Evolutionary conservation across 2,797 vertebrate genomes (phyloP).

Genomic region (Momotus momota): DNA sequence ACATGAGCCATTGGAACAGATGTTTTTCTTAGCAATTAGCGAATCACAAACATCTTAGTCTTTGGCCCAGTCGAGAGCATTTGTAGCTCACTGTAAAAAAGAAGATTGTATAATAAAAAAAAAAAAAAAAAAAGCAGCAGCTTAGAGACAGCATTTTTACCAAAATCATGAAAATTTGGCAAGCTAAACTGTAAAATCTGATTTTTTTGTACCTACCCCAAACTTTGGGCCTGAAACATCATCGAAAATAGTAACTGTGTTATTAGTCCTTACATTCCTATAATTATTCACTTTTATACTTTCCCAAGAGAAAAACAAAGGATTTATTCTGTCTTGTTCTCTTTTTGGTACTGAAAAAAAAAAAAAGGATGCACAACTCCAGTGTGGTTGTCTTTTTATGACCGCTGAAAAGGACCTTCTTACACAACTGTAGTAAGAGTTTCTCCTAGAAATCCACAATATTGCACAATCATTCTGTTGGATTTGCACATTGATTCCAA

Average conservation of each 20-base stretch:
- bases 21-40: constrained; percentile 33
- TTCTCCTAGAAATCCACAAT: constrained; percentile 24
- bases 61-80: constrained; percentile 8
- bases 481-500: constrained; percentile 4
- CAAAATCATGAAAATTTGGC: constrained; percentile 17
- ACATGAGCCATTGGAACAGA: constrained; percentile 46
- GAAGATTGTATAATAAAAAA: neutral
- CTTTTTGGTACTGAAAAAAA: neutral
- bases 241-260: constrained; percentile 6
- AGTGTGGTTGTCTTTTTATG: neutral
- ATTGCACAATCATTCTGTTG: constrained; percentile 12
- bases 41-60: constrained; percentile 7
- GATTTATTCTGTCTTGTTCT: constrained; percentile 11
- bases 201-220: neutral
- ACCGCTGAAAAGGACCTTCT: neutral
- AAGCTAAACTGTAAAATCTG: constrained; percentile 17
- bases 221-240: neutral
- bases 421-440: neutral
- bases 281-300: neutral
- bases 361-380: neutral
- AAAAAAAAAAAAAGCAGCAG: neutral
- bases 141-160: constrained; percentile 8
- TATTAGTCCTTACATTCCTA: constrained; percentile 6
- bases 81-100: constrained; percentile 17
- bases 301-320: neutral